Evolutionary conservation across 2,888 invertebrate genomes (phyloP), one percentile per base, ranked within the genome.

Genomic region (Lithosia quadra): DNA sequence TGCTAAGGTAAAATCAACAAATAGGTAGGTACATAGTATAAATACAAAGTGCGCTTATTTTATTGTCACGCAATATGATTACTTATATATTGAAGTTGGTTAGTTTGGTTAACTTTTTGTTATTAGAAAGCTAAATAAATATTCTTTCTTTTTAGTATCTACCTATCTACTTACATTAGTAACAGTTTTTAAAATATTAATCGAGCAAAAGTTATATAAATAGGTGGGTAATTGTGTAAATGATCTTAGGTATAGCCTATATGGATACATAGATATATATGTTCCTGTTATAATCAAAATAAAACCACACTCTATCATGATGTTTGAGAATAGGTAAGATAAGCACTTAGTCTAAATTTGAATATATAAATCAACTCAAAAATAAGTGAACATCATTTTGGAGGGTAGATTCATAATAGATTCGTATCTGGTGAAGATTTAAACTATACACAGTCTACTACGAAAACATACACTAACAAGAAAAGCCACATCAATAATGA

Each of bases 401-500:
- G 49, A n/a, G 49, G 49, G n/a, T 49, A 49, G 49, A 49, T 49
- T 49, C 49, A 49, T 2, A 49, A n/a, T n/a, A 39, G n/a, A 49
- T n/a, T 43, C 39, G 39, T 18, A 18, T 18, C 5, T 43, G 43
- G 5, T 43, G 43, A 43, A 18, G 43, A 5, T 15, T 18, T 18
- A 18, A 43, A 11, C 5, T 49, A n/a, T n/a, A 49, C 9, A 49
- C 7, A 49, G 49, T 7, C 8, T n/a, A 43, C 61, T 11, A 24
- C 2, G 28, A 61, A 18, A 24, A 28, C 21, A n/a, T 11, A 28
- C 13, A 28, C 4, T n/a, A n/a, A 62, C 33, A 49, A 49, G 13
- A 13, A 61, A 62, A 62, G 49, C 62, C n/a, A 24, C 62, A 62
- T 10, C 28, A 13, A 49, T 11, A 62, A 62, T 62, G 62, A 28